Base-by-base conservation (phyloP, 1,140 invertebrate species). In the Nylanderia fulva region DNA sequence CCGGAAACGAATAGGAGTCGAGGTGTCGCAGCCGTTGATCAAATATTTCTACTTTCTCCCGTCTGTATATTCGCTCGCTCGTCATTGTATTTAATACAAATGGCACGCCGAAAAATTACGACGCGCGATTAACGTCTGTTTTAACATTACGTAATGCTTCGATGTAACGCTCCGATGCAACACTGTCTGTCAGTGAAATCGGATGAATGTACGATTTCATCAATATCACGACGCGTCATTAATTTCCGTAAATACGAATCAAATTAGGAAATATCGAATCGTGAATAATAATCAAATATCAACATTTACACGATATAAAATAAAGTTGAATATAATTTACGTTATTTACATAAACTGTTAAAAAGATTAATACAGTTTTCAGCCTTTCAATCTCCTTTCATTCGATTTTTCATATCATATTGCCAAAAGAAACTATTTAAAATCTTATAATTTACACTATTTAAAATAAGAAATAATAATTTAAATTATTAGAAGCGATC, bases 1-100 rank as follows among this genome's bases (percentile, higher is more conserved):
- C 66, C 88, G 86, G 77, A 87, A 90, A 79, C 72, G 89, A 69
- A 90, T 87, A 90, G 88, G 86, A 89, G 87, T 90, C 88, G 89
- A 90, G 85, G 88, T 89, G 88, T 84, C 85, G 85, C 85, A 39
- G 42, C 63, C 86, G 64, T 88, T 89, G 85, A 89, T 89, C 85
- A 89, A 86, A 88, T 86, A 86, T 63, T 84, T 88, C 88, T 86
- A 89, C 85, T 89, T 86, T 89, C 61, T 45, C 75, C 61, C 75
- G 54, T 68, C 48, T 76, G 58, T 72, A 21, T 77, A 66, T 76
- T 69, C 75, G 42, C 24, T 58, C 66, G 8, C 21, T 39, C 21
- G 36, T 48, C 58, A 24, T 52, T 0, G n/a, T n/a, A n/a, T n/a
- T n/a, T n/a, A n/a, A n/a, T n/a, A n/a, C 45, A 71, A 72, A 82